phyloP scores from a whole-genome alignment of 2,888 invertebrate genomes.

The Cepaea hortensis region DNA sequence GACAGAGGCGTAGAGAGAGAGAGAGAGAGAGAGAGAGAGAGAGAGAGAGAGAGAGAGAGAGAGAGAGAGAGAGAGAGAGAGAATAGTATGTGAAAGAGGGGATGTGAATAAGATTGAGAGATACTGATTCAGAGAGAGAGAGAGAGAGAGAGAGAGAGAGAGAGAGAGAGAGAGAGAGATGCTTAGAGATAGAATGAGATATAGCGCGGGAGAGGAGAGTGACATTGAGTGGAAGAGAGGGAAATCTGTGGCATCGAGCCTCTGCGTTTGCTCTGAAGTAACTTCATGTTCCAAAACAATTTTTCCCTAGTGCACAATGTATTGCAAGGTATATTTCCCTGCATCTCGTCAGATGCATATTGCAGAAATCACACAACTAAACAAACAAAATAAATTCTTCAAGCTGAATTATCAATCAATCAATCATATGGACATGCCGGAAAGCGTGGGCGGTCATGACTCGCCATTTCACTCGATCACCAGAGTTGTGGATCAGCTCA shows the following conservation, averaged over 20 bases:
- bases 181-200: not conserved
- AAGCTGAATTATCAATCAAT: not conserved
- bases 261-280: not conserved
- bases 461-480: too few relatives aligned
- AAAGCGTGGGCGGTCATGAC: too few relatives aligned
- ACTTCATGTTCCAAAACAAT: not conserved
- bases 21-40: not conserved
- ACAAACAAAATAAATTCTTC: not conserved
- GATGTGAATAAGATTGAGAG: not conserved
- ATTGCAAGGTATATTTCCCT: not conserved
- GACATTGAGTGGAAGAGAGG: not conserved
- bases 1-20: not conserved
- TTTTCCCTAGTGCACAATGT: not conserved
- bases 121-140: not conserved
- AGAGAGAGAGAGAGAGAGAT: not conserved
- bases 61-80: not conserved
- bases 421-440: not conserved
- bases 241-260: not conserved
- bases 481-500: too few relatives aligned
- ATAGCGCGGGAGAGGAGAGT: not conserved
- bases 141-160: not conserved
- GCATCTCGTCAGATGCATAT: too few relatives aligned
- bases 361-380: too few relatives aligned
- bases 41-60: not conserved
- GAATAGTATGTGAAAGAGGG: not conserved